Evolutionary conservation across 2,888 invertebrate genomes (phyloP).

Genomic region (Acleris literana): DNA sequence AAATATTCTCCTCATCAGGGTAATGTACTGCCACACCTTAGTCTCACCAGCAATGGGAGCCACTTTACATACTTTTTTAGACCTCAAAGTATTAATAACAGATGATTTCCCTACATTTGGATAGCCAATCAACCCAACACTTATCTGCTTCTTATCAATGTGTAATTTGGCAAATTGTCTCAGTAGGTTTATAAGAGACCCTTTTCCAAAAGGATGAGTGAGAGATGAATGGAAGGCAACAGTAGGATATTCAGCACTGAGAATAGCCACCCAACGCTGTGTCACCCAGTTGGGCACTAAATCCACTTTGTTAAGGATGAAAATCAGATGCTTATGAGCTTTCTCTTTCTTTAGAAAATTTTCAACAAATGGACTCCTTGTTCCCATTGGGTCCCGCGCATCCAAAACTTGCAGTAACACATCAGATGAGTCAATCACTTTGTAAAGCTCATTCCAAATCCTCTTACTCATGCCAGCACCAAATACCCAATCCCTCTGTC

Average conservation of each 20-base stretch:
- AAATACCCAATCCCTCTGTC: conserved; percentile 96
- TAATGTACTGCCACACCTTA: conserved; percentile 99
- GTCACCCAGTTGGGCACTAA: conserved; percentile 99
- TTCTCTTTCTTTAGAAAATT: conserved; percentile 97
- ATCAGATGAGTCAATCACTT: conserved; percentile 99
- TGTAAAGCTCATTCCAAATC: conserved; percentile 99
- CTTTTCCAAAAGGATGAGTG: conserved; percentile 99
- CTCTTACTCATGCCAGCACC: conserved; percentile 97
- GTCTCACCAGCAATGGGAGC: conserved; percentile 99
- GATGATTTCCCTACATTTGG: conserved; percentile 99
- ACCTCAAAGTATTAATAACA: conserved; percentile 97
- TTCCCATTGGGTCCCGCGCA: conserved; percentile 98
- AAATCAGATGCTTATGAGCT: conserved; percentile 97
- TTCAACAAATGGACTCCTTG: conserved; percentile 95
- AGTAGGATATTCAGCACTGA: conserved; percentile 98
- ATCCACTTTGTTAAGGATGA: conserved; percentile 98
- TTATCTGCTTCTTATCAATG: conserved; percentile 98
- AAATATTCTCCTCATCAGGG: conserved; percentile 97
- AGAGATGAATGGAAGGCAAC: conserved; percentile 99
- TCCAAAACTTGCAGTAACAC: conserved; percentile 98
- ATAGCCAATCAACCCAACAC: conserved; percentile 99
- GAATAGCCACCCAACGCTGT: conserved; percentile 97
- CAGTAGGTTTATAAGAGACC: conserved; percentile 96
- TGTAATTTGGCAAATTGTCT: conserved; percentile 98
- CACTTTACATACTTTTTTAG: conserved; percentile 99